A percentile compares a stretch with the other conserved stretches of the same genome.
These are phyloP conservation scores for Pachypsylla venusta DNA, from an alignment of 1,140 invertebrate genomes.

Conservation along the genomic window DNA sequence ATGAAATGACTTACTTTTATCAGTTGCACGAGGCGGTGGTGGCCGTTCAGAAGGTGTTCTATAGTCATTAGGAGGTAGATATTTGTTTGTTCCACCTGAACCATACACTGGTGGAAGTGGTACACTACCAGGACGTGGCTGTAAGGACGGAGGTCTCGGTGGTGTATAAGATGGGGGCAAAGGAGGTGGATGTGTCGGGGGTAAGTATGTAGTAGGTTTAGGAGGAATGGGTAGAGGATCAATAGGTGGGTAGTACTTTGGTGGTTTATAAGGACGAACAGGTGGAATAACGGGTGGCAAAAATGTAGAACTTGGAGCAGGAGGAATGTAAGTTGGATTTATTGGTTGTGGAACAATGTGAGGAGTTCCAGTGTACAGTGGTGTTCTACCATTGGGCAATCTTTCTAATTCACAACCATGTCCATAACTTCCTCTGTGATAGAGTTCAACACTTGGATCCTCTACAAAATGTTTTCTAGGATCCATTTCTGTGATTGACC, in stretches of 20 bases:
- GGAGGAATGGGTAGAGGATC: neutral
- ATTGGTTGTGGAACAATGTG: neutral
- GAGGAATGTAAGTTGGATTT: neutral
- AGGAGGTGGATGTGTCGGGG: slow-evolving; percentile 9
- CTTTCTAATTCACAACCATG: slow-evolving; percentile 54
- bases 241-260: neutral
- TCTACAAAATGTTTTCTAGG: slow-evolving; percentile 38
- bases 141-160: neutral
- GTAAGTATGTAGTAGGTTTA: neutral
- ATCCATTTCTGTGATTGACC: slow-evolving; percentile 45
- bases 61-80: slow-evolving; percentile 8
- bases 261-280: neutral
- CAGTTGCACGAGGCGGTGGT: neutral
- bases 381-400: slow-evolving; percentile 1
- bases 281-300: neutral
- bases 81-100: slow-evolving; percentile 7
- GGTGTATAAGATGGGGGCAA: neutral
- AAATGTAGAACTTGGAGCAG: slow-evolving; percentile 5
- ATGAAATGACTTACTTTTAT: slow-evolving; percentile 14
- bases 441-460: slow-evolving; percentile 50
- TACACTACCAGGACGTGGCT: neutral
- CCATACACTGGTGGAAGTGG: neutral
- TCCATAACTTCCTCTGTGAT: slow-evolving; percentile 58
- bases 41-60: neutral
- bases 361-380: neutral